Evolutionary conservation across 2,797 vertebrate genomes (phyloP), one percentile per base, ranked within the genome.

Genomic region (Cuculus canorus): DNA sequence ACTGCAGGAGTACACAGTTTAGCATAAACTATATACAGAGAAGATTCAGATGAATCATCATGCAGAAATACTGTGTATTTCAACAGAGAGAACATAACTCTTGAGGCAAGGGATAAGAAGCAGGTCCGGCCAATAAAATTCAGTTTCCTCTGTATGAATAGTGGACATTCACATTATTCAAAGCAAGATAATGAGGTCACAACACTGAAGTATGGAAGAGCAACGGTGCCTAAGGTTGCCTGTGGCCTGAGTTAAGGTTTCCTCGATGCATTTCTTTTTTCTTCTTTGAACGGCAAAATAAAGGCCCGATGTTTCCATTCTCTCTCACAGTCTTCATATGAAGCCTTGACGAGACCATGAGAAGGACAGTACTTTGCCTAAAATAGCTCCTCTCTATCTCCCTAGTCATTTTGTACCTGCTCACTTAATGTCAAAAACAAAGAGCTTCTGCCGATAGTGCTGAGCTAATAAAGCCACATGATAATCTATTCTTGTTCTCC

Each of bases 381-480:
- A 94, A 91, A 83, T 69, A 94, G 53, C 69, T 83, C 57, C 61
- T 75, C 24, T 52, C 59, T 37, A 33, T 76, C 85, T 94, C 61
- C 13, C 4, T 81, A 65, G 60, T 61, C 7, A 69, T 91, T 91
- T 53, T 79, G 39, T 91, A 90, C 68, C 78, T 63, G 33, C 41
- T 83, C 52, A 61, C 45, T 80, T 92, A n/a, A 66, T 45, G 73
- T 50, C 59, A 88, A 84, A 93, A 85, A 1, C 37, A 92, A 66
- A 43, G 57, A 45, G 63, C 41, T 92, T 82, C 84, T 86, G 66
- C 76, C 56, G 65, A 80, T 61, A 83, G 57, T 48, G 68, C 90
- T 48, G 63, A 86, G 61, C 61, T 85, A 86, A 73, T 66, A 88
- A 82, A 69, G 70, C 32, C 61, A 35, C 48, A 78, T 7, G 13